phyloP scores from a whole-genome alignment of 2,888 invertebrate species.

The Mystacides longicornis region DNA sequence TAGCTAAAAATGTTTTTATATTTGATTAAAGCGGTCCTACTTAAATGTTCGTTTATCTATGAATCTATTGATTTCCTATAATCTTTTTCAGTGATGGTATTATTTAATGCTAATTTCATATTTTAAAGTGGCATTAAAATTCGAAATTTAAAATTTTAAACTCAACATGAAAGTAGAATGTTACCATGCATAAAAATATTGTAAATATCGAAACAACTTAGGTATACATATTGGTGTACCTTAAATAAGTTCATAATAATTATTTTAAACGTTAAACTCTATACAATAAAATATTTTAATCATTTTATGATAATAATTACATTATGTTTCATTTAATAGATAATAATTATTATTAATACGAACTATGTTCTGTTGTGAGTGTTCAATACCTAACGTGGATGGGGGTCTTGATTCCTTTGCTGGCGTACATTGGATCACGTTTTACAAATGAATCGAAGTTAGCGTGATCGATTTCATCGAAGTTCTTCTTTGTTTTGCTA shows the following conservation, averaged over 20 bases:
- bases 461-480: slow-evolving; percentile 41
- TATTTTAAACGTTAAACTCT: neutral
- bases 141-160: too few relatives aligned
- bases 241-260: neutral
- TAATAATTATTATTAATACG: neutral
- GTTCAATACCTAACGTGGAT: slow-evolving; percentile 1
- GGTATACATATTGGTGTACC: neutral
- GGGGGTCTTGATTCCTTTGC: neutral
- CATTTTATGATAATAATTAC: slow-evolving; percentile 1
- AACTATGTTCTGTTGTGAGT: neutral
- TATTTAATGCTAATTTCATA: too few relatives aligned
- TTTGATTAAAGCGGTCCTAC: too few relatives aligned
- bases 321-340: too few relatives aligned
- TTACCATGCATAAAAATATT: too few relatives aligned
- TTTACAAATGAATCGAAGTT: slow-evolving; percentile 42
- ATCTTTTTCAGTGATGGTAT: too few relatives aligned
- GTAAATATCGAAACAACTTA: too few relatives aligned
- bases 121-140: too few relatives aligned
- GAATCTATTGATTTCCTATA: too few relatives aligned
- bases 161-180: too few relatives aligned
- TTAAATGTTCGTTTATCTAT: too few relatives aligned
- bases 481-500: slow-evolving; percentile 38
- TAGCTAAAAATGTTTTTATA: too few relatives aligned
- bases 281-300: neutral
- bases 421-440: slow-evolving; percentile 23